Evolutionary conservation across 2,113 vertebrate species (phyloP), one percentile per base, ranked within the genome.

Genomic region (Cisticola juncidis): DNA sequence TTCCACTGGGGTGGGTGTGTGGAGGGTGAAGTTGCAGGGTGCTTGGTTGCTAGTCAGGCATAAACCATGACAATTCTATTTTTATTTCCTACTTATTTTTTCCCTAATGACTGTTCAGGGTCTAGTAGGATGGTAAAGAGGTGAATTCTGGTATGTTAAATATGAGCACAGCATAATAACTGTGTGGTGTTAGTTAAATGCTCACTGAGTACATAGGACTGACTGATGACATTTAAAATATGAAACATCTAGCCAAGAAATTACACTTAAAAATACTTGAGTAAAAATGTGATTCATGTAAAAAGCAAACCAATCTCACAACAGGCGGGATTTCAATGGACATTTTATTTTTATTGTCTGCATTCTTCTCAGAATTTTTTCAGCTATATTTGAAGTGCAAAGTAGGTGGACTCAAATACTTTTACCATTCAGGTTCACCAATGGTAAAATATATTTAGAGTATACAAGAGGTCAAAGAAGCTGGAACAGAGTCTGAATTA

Each of bases 301-400:
- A 85, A 91, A 92, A 85, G 25, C 78, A 93, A 82, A 58, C 24
- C 35, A 80, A 54, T 82, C 23, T 58, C 45, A 24, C n/a, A 93
- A 36, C 2, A 53, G 64, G 31, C 2, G 2, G 56, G 54, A 94
- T 90, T 54, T 89, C 80, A 53, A 45, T 3, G 20, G 9, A 5
- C 6, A 13, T 26, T 14, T 51, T 23, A 36, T 60, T 92, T 89
- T 88, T 51, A 71, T 48, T 89, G 82, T 54, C 86, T 70, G 81
- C 86, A 91, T 95, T 96, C 79, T 68, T 94, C 36, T n/a, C 35
- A 23, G 85, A 66, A 33, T 90, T 85, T 81, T 38, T 36, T 90
- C 60, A 94, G 88, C 56, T 86, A 60, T 81, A 94, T 86, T 81
- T 95, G 60, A 81, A 94, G 42, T 87, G 31, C 76, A 84, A 97